Base-by-base conservation (phyloP, 2,797 vertebrate species). In the Chelonia mydas region DNA sequence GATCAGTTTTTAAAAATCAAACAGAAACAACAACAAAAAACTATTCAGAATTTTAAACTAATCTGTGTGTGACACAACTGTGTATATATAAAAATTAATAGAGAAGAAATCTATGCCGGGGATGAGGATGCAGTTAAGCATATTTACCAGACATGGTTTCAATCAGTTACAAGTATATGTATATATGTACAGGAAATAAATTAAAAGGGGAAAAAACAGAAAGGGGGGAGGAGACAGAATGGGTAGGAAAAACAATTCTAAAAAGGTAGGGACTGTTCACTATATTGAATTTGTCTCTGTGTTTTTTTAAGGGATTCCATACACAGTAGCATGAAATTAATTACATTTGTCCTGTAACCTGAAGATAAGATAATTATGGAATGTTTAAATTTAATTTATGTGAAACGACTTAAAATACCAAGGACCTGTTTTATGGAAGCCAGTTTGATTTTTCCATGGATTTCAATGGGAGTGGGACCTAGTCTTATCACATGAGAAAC, bases 11-110 rank as follows among this genome's bases (percentile, higher is more conserved):
- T 88, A 47, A 87, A 55, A 51, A 72, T 53, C 79, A 68, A 11
- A 11, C 11, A 84, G 74, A 91, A 93, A n/a, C 74, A 88, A 17
- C n/a, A 13, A 2, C 25, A 12, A 79, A 81, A 53, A 81, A 16
- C 19, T 31, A 79, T 15, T 23, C 76, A 81, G 72, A 37, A 33
- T 17, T 53, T 12, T 61, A 59, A 1, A 1, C 68, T 55, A 53
- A 15, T 41, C 53, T 95, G 88, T 57, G 45, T 6, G 11, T 5
- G 54, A 82, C 27, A 54, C 16, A 92, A 81, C 72, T 4, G 47
- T 57, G 47, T 57, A 77, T 88, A 54, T 25, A 79, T 45, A 82
- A 86, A 91, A 91, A n/a, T 65, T 88, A 80, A 74, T 81, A 89
- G 3, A 6, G 81, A 77, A 81, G 31, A 23, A n/a, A n/a, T 21